Evolutionary conservation across 2,797 vertebrate species (phyloP), one percentile per base, ranked within the genome.

Genomic region (Lacerta agilis): DNA sequence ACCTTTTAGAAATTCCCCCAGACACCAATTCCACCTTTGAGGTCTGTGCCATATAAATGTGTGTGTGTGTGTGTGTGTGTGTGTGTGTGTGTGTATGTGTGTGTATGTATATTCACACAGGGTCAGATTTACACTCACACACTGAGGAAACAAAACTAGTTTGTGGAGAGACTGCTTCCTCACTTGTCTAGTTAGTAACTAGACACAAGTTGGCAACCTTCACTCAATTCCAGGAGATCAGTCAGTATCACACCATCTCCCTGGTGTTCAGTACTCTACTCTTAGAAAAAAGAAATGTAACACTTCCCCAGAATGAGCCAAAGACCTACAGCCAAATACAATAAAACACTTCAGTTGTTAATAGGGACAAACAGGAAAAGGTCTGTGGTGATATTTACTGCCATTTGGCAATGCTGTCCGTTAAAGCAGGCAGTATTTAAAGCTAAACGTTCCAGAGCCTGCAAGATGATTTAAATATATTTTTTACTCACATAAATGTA

Each of bases 391-490:
- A 0, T 85, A 6, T 15, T n/a, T n/a, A 13, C 55, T 25, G 10
- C 36, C 38, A 79, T 36, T 20, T 11, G 79, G 33, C 10, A 91
- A 38, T 0, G 85, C 2, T 33, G 43, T 82, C 33, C 82, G 1
- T 87, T 86, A 18, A 90, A 86, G 41, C 11, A 29, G 85, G 5
- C 4, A 23, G 43, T 73, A 73, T 79, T 87, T 76, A 91, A 89
- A 82, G 66, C 6, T 72, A 55, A 89, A 72, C 4, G 36, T 89
- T 71, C 43, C 9, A 73, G 79, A 87, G 27, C 38, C 58, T 0
- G 0, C 1, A 84, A 73, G 72, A 83, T 41, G 1, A 58, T n/a
- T 3, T 78, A 7, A 0, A 3, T 85, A 8, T 41, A 23, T 67
- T 8, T 8, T 38, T 8, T 33, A 55, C n/a, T 49, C 78, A 81